A percentile compares a stretch with the other conserved stretches of the same genome.
Conservation (phyloP, 2,113 vertebrate genomes). For the Blennius ocellaris region DNA sequence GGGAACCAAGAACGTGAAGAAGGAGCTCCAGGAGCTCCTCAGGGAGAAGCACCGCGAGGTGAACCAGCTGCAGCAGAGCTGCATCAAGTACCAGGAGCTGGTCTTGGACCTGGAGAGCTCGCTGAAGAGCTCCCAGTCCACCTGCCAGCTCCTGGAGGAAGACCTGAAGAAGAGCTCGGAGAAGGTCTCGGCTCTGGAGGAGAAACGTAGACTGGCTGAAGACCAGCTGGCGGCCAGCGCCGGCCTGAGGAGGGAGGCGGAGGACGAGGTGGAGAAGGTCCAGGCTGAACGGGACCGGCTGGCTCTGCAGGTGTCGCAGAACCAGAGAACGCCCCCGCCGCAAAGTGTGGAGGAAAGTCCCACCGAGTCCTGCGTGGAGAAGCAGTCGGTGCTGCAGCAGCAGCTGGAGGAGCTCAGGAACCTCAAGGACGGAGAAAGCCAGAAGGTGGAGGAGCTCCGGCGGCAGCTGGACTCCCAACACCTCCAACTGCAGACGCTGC, state of each 20-base stretch:
- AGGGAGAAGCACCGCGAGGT: constrained; percentile 92
- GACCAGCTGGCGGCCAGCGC: constrained; percentile 66
- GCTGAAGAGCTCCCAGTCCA: constrained; percentile 78
- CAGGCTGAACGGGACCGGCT: constrained; percentile 78
- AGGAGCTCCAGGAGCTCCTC: constrained; percentile 88
- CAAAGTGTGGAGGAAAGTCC: constrained; percentile 70
- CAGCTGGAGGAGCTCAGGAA: constrained; percentile 67
- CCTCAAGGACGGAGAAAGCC: constrained; percentile 67
- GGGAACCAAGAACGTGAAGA: constrained; percentile 85
- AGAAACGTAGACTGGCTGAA: constrained; percentile 67
- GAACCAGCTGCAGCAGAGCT: constrained; percentile 88
- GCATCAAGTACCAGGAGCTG: constrained; percentile 88
- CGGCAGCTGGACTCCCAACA: constrained; percentile 72
- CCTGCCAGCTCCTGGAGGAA: constrained; percentile 74
- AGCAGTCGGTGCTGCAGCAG: constrained; percentile 74
- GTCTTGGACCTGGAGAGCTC: constrained; percentile 87
- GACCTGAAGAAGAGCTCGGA: constrained; percentile 75
- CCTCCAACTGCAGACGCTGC: constrained; percentile 80
- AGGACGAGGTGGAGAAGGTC: constrained; percentile 64
- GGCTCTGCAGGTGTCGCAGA: constrained; percentile 70
- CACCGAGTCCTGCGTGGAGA: constrained; percentile 70
- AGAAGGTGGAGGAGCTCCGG: constrained; percentile 70
- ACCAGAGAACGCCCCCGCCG: too few relatives aligned
- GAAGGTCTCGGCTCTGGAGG: constrained; percentile 62
- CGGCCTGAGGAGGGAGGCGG: constrained; percentile 73